Evolutionary conservation across 2,888 invertebrate genomes (phyloP), one percentile per base, ranked within the genome.

Genomic region (Strigamia transsilvanica): DNA sequence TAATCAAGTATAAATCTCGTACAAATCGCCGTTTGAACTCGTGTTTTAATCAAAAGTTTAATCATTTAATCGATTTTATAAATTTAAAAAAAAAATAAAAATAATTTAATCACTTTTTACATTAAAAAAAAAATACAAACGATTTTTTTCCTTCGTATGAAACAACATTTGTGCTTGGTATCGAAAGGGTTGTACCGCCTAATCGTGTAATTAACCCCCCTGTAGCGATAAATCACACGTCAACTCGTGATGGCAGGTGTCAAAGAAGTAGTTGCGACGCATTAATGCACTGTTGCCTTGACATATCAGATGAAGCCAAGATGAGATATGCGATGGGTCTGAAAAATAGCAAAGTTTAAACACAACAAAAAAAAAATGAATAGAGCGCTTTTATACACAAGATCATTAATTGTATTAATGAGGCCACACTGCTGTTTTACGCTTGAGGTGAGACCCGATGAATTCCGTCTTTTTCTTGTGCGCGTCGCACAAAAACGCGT

Each of bases 221-320:
- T 46, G 46, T 46, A 46, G 61, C 61, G 61, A 61, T 61, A 61
- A 61, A 18, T 61, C 23, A 61, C 61, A 21, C 21, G 61, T 61
- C 61, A 61, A 23, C 18, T 61, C 18, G 6, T 13, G 51, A 51
- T 61, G 61, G 23, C 61, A 61, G 61, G 61, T 61, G 61, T 18
- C 61, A 61, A 61, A 46, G 46, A 61, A 61, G 18, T 61, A 23
- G 61, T 61, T 61, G 46, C 1, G 46, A 4, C n/a, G 46, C 46
- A 46, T 46, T 46, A 46, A 46, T 46, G 46, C 46, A 46, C 46
- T 46, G 46, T 46, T 46, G n/a, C 46, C 12, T 46, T 15, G 46
- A 46, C 46, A 46, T 46, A 46, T 13, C 46, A 15, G 46, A 46
- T 46, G 46, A 46, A 46, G 46, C 46, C 46, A 1, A 46, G 46